phyloP scores from a whole-genome alignment of 2,888 invertebrate species.

The Drosophila nr. medialis region DNA sequence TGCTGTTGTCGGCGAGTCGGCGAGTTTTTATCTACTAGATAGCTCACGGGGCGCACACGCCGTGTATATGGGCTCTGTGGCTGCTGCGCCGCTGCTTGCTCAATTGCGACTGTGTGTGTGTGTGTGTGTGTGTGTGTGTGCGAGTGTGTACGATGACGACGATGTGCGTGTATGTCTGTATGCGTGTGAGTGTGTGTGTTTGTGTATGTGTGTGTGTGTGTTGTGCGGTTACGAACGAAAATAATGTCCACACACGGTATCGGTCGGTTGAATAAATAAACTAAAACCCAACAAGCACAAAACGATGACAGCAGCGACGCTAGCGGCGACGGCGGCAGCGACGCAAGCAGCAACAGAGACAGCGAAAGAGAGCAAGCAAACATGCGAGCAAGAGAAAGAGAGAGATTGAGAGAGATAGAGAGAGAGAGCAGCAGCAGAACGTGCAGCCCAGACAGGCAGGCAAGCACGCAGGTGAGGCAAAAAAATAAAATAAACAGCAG shows the following conservation, averaged over 20 bases:
- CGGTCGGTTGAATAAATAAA: constrained; percentile 85
- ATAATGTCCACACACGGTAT: constrained; percentile 85
- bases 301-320: constrained; percentile 44
- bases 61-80: constrained; percentile 69
- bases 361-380: constrained; percentile 23
- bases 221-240: constrained; percentile 82
- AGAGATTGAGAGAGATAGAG: constrained; percentile 18
- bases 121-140: constrained; percentile 20
- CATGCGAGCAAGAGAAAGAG: constrained; percentile 10
- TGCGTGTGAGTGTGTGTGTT: constrained; percentile 20
- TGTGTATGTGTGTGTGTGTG: constrained; percentile 53
- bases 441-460: constrained; percentile 40
- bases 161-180: constrained; percentile 20
- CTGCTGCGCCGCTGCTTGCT: constrained; percentile 57
- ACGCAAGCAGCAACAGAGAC: constrained; percentile 17
- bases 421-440: constrained; percentile 15
- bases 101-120: constrained; percentile 22
- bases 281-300: constrained; percentile 67
- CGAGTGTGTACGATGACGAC: constrained; percentile 30
- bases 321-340: constrained; percentile 5
- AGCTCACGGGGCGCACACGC: constrained; percentile 73
- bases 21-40: constrained; percentile 79
- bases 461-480: constrained; percentile 44
- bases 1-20: constrained; percentile 73
- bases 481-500: constrained; percentile 4